Percentiles rank a stretch among this genome's conserved stretches.
Evolutionary conservation across 2,797 vertebrate species (phyloP).

Genomic region (Oryzias dopingdopingensis): DNA sequence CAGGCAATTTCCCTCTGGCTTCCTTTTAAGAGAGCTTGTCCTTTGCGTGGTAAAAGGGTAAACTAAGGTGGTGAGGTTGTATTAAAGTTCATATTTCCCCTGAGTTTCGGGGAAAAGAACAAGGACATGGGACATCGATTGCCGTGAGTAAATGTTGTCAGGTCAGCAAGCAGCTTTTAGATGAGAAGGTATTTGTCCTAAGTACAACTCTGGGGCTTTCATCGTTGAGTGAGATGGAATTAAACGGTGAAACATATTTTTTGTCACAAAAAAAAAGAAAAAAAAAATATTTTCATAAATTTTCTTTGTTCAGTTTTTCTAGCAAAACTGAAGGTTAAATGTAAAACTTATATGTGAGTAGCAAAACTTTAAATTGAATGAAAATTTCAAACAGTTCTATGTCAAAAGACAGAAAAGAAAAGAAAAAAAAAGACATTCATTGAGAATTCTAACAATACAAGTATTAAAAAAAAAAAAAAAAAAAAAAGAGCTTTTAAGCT

Average conservation of each 20-base stretch:
- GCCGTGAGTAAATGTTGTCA: constrained; percentile 69
- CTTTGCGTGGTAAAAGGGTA: constrained; percentile 69
- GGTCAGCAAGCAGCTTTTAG: constrained; percentile 53
- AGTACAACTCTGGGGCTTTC: constrained; percentile 27
- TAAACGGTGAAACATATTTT: constrained; percentile 6
- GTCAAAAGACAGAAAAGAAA: constrained; percentile 8
- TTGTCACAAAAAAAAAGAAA: background rate
- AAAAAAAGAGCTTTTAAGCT: background rate
- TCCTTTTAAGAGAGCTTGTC: constrained; percentile 59
- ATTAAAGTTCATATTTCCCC: constrained; percentile 78
- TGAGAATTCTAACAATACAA: background rate
- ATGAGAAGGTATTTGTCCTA: constrained; percentile 64
- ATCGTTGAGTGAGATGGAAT: constrained; percentile 6
- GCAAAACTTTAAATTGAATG: too few relatives aligned
- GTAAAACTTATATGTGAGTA: too few relatives aligned
- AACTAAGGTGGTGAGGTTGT: constrained; percentile 69
- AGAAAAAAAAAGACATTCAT: background rate
- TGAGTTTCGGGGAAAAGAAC: constrained; percentile 58
- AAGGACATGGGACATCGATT: constrained; percentile 75
- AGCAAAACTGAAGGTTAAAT: too few relatives aligned
- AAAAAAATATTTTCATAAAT: too few relatives aligned
- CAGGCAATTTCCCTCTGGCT: constrained; percentile 67
- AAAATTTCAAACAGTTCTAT: constrained; percentile 2
- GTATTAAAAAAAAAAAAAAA: too few relatives aligned
- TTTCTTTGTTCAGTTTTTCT: too few relatives aligned